Evolutionary conservation across 2,888 invertebrate genomes (phyloP).

Genomic region (Noctua comes): DNA sequence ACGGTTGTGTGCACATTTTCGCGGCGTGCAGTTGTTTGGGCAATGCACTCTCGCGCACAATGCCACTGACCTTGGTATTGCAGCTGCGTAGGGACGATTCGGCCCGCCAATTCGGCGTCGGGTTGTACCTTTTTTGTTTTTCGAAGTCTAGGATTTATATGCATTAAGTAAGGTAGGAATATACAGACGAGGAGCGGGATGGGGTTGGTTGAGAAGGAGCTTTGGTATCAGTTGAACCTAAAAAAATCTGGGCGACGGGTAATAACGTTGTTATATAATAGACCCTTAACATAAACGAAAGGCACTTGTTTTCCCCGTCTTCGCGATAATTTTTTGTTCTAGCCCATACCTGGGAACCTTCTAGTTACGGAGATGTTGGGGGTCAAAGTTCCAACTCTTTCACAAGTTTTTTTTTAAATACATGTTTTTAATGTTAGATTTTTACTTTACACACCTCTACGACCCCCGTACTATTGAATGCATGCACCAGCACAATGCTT

Average conservation of each 20-base stretch:
- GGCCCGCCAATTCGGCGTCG: slow-evolving; percentile 71
- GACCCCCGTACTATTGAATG: too few relatives aligned
- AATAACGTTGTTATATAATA: too few relatives aligned
- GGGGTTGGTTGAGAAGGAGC: not conserved
- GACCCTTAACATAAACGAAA: too few relatives aligned
- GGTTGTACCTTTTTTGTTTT: slow-evolving; percentile 60
- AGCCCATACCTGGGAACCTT: too few relatives aligned
- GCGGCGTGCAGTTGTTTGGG: slow-evolving; percentile 84
- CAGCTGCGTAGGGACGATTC: slow-evolving; percentile 83
- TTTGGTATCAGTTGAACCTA: not conserved
- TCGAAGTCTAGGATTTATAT: slow-evolving; percentile 50
- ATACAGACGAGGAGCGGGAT: not conserved
- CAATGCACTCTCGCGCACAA: slow-evolving; percentile 86
- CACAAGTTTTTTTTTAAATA: too few relatives aligned
- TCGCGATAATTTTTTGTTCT: too few relatives aligned
- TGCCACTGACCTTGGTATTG: slow-evolving; percentile 88
- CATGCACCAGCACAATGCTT: too few relatives aligned
- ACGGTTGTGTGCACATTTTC: slow-evolving; percentile 79
- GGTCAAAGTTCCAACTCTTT: too few relatives aligned
- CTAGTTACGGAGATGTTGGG: too few relatives aligned
- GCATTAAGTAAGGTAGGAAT: not conserved
- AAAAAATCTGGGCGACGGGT: not conserved
- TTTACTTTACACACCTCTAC: too few relatives aligned
- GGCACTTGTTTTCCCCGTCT: too few relatives aligned
- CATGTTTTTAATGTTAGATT: too few relatives aligned